Evolutionary conservation across 2,888 invertebrate species (phyloP), one percentile per base, ranked within the genome.

Genomic region (Seira ritae): DNA sequence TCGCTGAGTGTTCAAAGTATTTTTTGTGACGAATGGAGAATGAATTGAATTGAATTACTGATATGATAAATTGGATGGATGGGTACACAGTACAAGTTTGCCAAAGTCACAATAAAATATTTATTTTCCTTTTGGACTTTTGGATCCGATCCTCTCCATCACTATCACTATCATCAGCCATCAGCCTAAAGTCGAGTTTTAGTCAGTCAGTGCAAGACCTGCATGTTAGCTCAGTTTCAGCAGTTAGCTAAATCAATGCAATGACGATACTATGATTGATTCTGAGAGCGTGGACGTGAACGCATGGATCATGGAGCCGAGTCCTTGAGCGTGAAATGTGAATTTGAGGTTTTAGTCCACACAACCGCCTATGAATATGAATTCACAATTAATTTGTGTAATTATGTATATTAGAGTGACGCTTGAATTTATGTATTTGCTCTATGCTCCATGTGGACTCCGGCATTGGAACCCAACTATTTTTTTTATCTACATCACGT

Each of bases 91-190:
- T 72, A 46, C 72, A 72, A 42, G 42, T 42, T 42, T 42, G 42
- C 42, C 12, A 8, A 42, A 42, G 12, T 42, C 42, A 42, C 42
- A 42, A 42, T 42, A 42, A 42, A 42, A 42, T 42, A 42, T 42
- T 42, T 42, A 42, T 42, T 42, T 42, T 42, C 4, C 42, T 8
- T 8, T 71, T 70, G 77, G 65, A 70, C 77, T 70, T 65, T 73
- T 70, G 77, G 77, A 78, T 60, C 70, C 70, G n/a, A n/a, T n/a
- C n/a, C n/a, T 65, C 77, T 65, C 62, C 60, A 75, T 68, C 50
- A 46, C 6, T 70, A 20, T 8, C 19, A 8, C n/a, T 68, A 10
- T 6, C 4, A 23, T 17, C 8, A 17, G n/a, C n/a, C 17, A n/a
- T 55, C 23, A 4, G 23, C 23, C 19, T 50, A 12, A n/a, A 8